Percentiles rank a stretch among this genome's conserved stretches.
Conservation (phyloP, 1,140 invertebrate genomes). For the Calosoma granatense region DNA sequence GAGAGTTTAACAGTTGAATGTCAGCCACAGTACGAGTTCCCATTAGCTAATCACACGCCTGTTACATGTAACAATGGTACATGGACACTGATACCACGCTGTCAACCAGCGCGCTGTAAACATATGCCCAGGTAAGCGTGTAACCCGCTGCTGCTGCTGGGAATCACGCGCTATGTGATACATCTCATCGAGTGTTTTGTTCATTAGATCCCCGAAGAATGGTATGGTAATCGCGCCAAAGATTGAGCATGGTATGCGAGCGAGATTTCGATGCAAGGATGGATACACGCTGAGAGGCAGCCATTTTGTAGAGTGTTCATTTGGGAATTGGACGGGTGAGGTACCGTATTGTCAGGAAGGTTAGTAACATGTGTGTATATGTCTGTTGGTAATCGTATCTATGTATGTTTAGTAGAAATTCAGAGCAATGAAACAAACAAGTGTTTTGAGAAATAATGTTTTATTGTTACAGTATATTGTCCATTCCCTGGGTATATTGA, state of each 20-base stretch:
- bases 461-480: conserved; percentile 66
- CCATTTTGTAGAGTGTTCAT: conserved; percentile 71
- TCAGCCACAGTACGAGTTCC: conserved; percentile 77
- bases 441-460: too few relatives aligned
- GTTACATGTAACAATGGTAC: conserved; percentile 90
- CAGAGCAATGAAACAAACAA: too few relatives aligned
- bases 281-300: conserved; percentile 71
- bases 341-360: conserved; percentile 76
- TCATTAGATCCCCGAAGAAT: conserved; percentile 57
- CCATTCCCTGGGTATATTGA: conserved; percentile 85
- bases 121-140: conserved; percentile 56
- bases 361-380: conserved; percentile 27
- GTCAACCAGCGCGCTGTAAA: conserved; percentile 59
- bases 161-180: neutral
- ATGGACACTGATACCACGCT: conserved; percentile 80
- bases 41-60: conserved; percentile 54
- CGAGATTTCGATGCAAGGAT: conserved; percentile 84
- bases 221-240: conserved; percentile 94
- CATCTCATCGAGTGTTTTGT: too few relatives aligned
- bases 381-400: neutral
- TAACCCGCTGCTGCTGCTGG: neutral
- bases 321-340: conserved; percentile 86
- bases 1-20: conserved; percentile 77
- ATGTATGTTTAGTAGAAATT: too few relatives aligned
- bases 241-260: conserved; percentile 89